Base-by-base conservation (phyloP, 1,140 invertebrate genomes). In the Leptonema lineaticorne region DNA sequence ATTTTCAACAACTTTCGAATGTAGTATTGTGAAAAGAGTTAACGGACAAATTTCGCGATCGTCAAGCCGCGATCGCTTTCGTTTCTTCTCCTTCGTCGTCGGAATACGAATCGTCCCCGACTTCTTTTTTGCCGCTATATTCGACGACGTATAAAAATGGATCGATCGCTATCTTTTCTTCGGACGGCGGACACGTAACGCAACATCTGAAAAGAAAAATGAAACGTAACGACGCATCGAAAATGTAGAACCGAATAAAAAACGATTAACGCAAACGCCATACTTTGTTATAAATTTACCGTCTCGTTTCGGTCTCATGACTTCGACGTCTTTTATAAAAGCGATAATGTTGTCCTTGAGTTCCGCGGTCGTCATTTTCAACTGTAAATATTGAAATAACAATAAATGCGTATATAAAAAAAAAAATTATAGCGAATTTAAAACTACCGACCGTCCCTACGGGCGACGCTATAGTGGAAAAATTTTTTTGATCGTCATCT, bases 261-360 rank as follows among this genome's bases (percentile, higher is more conserved):
- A 46, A 46, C 41, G 16, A 9, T 16, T 7, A 28, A 59, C 5
- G 8, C 3, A 67, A 66, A 33, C 26, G 73, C 69, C 28, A 65
- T 84, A 87, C 86, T 87, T 87, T 16, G 84, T 85, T 58, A 93
- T 87, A 74, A 92, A 92, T 22, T 79, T 74, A 7, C 86, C 87
- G 60, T 84, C 79, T 46, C 85, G 78, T 74, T 87, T 89, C 8
- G 89, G 89, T 69, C 85, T 83, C 46, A 79, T 80, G 1, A 70
- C 72, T 71, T 89, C 78, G 53, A 92, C 74, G 77, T 91, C 87
- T 68, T 85, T 79, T 18, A 93, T 64, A 56, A 92, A 67, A 0
- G 79, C 76, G 45, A 75, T 75, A 71, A 93, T 85, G 76, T 94
- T 94, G 70, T 88, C 88, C 75, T 89, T 88, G 48, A 94, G 79